These are phyloP conservation scores for Lasiommata megera DNA, from an alignment of 2,888 invertebrate genomes.

Conservation along the genomic window DNA sequence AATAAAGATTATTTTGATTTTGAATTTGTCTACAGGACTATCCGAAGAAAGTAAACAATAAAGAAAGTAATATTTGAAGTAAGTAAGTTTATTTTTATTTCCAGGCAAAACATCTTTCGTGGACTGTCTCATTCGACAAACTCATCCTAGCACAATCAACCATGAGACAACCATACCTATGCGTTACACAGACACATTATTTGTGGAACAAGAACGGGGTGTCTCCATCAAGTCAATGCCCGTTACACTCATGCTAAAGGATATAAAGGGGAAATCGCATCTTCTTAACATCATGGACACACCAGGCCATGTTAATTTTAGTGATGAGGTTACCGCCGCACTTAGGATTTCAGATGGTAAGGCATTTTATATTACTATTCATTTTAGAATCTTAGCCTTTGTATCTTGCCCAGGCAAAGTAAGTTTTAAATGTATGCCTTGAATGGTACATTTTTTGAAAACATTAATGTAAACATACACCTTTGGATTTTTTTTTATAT, in stretches of 20 bases:
- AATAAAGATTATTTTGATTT: too few species aligned
- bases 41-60: too few species aligned
- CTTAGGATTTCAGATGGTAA: constrained; percentile 90
- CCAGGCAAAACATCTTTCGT: constrained; percentile 96
- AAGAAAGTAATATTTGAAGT: too few species aligned
- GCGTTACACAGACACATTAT: constrained; percentile 97
- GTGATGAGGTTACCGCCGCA: constrained; percentile 98
- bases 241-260: constrained; percentile 95
- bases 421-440: too few species aligned
- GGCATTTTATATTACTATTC: too few species aligned
- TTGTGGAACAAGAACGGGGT: constrained; percentile 98
- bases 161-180: constrained; percentile 89
- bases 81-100: constrained; percentile 26
- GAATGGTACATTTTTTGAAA: too few species aligned
- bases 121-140: constrained; percentile 97
- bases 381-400: too few species aligned
- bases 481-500: too few species aligned
- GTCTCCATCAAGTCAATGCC: constrained; percentile 98
- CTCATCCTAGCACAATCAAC: constrained; percentile 92
- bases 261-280: constrained; percentile 97
- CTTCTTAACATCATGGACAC: constrained; percentile 98
- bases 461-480: too few species aligned
- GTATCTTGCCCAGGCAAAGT: too few species aligned
- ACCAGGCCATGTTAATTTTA: constrained; percentile 99
- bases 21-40: too few species aligned